phyloP scores from a whole-genome alignment of 2,113 vertebrate genomes.

The Ginglymostoma cirratum region DNA sequence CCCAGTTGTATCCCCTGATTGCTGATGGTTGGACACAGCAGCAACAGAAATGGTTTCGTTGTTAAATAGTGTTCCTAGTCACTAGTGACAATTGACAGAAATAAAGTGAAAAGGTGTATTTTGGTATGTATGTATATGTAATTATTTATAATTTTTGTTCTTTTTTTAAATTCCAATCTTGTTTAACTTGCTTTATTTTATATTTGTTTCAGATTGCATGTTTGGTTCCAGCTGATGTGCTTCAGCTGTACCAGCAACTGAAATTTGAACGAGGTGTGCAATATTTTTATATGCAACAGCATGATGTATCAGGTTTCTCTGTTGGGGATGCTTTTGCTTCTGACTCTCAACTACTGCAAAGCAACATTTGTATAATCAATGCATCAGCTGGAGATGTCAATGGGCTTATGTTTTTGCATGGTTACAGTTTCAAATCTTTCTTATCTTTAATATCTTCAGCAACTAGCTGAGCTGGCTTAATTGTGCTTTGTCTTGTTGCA shows the following conservation, averaged over 20 bases:
- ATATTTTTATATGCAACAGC: slow-evolving; percentile 37
- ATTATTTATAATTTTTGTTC: not conserved
- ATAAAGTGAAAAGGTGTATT: not conserved
- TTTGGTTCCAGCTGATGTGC: slow-evolving; percentile 70
- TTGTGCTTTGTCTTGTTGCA: not conserved
- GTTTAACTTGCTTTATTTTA: slow-evolving; percentile 38
- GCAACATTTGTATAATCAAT: not conserved
- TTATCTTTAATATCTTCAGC: not conserved
- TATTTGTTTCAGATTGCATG: slow-evolving; percentile 73
- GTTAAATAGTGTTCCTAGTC: not conserved
- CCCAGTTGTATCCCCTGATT: not conserved
- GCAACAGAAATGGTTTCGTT: not conserved
- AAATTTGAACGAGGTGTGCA: slow-evolving; percentile 82
- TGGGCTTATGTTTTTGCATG: not conserved
- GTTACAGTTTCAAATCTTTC: not conserved
- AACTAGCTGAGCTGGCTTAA: not conserved
- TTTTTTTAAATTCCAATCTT: not conserved
- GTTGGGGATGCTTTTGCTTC: not conserved
- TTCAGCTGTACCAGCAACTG: slow-evolving; percentile 75
- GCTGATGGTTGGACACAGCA: not conserved
- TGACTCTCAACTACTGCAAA: not conserved
- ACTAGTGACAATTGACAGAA: not conserved
- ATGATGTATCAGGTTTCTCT: not conserved
- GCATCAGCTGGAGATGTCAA: not conserved
- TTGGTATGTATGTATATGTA: not conserved